Evolutionary conservation across 2,113 vertebrate genomes (phyloP).

Genomic region (Trogon surrucura): DNA sequence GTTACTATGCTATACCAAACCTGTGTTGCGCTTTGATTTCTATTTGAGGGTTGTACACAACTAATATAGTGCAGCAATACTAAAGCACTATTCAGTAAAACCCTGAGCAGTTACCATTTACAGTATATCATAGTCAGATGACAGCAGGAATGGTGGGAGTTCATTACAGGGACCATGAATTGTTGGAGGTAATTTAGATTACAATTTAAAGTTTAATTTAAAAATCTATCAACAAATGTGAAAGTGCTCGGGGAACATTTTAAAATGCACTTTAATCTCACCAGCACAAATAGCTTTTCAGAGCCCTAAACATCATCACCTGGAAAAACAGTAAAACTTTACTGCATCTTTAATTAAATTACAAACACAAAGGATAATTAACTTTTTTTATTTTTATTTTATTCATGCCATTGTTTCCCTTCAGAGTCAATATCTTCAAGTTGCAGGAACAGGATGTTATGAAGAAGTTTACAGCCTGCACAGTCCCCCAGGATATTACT

Average conservation of each 20-base stretch:
- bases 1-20: conserved; percentile 58
- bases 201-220: conserved; percentile 92
- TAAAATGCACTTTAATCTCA: conserved; percentile 88
- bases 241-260: conserved; percentile 87
- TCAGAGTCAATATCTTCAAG: conserved; percentile 80
- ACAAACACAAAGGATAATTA: conserved; percentile 91
- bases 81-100: conserved; percentile 75
- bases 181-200: conserved; percentile 91
- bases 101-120: conserved; percentile 72
- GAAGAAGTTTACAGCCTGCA: conserved; percentile 73
- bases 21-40: conserved; percentile 68
- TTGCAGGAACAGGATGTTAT: conserved; percentile 76
- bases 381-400: conserved; percentile 87
- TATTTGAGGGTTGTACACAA: conserved; percentile 72
- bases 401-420: conserved; percentile 84
- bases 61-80: conserved; percentile 71
- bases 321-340: conserved; percentile 86
- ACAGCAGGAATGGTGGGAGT: conserved; percentile 83
- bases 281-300: conserved; percentile 85
- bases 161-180: conserved; percentile 89
- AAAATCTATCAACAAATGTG: conserved; percentile 92
- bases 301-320: conserved; percentile 85
- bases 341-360: conserved; percentile 91
- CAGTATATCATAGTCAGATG: conserved; percentile 84
- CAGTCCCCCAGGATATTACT: conserved; percentile 9